A percentile compares a stretch with the other conserved stretches of the same genome.
Conservation (phyloP, 2,113 vertebrate genomes). For the Origma solitaria region DNA sequence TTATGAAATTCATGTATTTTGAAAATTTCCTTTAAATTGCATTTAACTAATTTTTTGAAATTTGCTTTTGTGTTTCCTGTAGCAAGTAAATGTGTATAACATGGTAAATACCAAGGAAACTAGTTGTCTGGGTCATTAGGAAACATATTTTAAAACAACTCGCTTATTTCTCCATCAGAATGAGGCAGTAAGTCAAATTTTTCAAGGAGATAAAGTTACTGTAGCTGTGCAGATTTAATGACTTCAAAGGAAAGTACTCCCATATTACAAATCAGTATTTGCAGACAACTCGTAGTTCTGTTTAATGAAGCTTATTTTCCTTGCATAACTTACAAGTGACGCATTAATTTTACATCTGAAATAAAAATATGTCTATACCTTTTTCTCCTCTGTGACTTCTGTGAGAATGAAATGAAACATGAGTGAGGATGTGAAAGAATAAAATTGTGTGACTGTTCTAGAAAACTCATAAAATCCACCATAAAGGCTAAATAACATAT, state of each 20-base stretch:
- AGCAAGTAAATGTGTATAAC: background rate
- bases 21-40: background rate
- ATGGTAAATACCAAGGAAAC: background rate
- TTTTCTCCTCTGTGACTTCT: constrained; percentile 51
- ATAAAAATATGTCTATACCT: constrained; percentile 37
- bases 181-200: constrained; percentile 41
- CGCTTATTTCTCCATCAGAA: constrained; percentile 11
- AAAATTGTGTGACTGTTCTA: constrained; percentile 39
- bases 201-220: constrained; percentile 53
- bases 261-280: constrained; percentile 58
- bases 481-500: constrained; percentile 18
- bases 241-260: constrained; percentile 61
- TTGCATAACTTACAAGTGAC: constrained; percentile 60
- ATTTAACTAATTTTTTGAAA: background rate
- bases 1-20: background rate
- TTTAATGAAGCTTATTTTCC: constrained; percentile 67
- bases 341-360: constrained; percentile 60
- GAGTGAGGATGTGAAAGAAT: constrained; percentile 21
- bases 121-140: constrained; percentile 39
- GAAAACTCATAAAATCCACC: constrained; percentile 42
- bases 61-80: background rate
- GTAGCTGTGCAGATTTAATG: constrained; percentile 60
- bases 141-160: background rate
- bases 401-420: constrained; percentile 27
- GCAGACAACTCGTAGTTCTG: constrained; percentile 52